Base-by-base conservation (phyloP, 2,113 vertebrate genomes). In the Spilogale gracilis region DNA sequence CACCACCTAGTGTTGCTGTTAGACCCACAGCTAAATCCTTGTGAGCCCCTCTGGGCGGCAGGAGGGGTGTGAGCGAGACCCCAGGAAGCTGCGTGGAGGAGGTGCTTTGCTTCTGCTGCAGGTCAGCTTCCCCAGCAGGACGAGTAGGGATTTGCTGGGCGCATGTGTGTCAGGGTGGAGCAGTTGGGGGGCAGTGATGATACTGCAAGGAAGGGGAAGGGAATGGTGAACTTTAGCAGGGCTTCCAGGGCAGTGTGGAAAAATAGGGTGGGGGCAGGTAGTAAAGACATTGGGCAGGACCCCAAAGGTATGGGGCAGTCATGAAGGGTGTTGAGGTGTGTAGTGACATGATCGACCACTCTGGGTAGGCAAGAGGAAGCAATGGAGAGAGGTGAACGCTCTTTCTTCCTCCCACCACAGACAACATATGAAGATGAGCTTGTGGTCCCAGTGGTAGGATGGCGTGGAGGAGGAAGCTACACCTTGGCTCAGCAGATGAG, bases 121-220 rank as follows among this genome's bases (percentile, higher is more conserved):
- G 32, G 67, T 38, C 0, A 0, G 54, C 9, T 12, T 60, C 56
- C 65, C 54, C 16, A 63, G 76, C 16, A 17, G 27, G 21, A 73
- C 3, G 48, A 54, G 61, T 10, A 23, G 69, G 32, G 1, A 21
- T 32, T 61, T 86, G 43, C 52, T 43, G 27, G 56, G 32, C 14
- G 0, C 0, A 0, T 5, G 2, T 21, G 6, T 61, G 30, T 61
- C 4, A 0, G 8, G 58, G 3, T 38, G 3, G 88, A 8, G 14
- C 43, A 25, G 5, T 27, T 79, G 87, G 38, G 80, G 45, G 25
- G 12, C 23, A 43, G 48, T 6, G 58, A n/a, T 18, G 74, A 43
- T 54, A 14, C 30, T 18, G 38, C 52, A 38, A 58, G 54, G 88
- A 85, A 79, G 45, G 9, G 16, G 52, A 16, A 60, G 63, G 45